These are phyloP conservation scores for Fratercula arctica DNA, from an alignment of 2,797 vertebrate species.

Conservation along the genomic window DNA sequence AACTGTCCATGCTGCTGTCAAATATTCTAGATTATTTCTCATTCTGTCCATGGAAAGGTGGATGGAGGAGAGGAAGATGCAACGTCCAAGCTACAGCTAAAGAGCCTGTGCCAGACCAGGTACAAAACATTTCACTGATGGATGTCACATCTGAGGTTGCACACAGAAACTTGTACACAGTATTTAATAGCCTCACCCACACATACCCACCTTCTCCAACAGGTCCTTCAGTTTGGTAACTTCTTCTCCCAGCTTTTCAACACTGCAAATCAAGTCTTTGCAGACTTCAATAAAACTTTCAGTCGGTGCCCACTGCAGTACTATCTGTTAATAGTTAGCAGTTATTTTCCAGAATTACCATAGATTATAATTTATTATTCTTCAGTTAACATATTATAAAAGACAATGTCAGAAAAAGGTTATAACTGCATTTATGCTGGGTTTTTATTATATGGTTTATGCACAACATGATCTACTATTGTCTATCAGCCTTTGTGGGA, in stretches of 20 bases:
- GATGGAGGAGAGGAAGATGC: background rate
- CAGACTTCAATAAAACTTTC: slow-evolving; percentile 80
- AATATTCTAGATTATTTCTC: background rate
- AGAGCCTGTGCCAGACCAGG: background rate
- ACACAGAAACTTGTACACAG: background rate
- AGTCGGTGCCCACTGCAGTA: slow-evolving; percentile 85
- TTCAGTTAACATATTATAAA: background rate
- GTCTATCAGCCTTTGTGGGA: background rate
- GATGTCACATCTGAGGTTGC: background rate
- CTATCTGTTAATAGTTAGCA: slow-evolving; percentile 76
- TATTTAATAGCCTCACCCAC: background rate
- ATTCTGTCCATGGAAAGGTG: background rate
- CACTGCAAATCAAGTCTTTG: slow-evolving; percentile 80
- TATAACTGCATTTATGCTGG: background rate
- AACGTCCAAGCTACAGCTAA: background rate
- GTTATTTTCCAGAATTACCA: slow-evolving; percentile 9
- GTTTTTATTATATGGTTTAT: background rate
- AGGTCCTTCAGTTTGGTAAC: slow-evolving; percentile 83
- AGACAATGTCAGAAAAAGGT: background rate
- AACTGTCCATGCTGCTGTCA: background rate
- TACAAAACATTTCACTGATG: background rate
- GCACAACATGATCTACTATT: background rate
- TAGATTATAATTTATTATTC: background rate
- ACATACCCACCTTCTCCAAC: slow-evolving; percentile 82
- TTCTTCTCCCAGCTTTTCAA: slow-evolving; percentile 85